Evolutionary conservation across 2,888 invertebrate genomes (phyloP), one percentile per base, ranked within the genome.

Genomic region (Podotricha telesiphe): DNA sequence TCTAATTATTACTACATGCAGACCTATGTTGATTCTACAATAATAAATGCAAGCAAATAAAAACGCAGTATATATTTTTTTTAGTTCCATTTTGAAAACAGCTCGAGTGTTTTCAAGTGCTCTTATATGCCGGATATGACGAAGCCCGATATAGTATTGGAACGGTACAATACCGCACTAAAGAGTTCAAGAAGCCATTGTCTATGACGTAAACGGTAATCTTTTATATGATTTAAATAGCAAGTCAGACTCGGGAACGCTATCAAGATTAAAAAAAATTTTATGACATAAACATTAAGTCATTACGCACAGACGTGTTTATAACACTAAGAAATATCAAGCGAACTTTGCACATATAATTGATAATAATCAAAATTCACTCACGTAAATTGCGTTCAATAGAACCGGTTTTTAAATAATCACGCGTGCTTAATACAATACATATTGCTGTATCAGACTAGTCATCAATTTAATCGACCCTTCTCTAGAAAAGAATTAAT

Each of bases 61-160:
- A 6, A 40, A 19, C 20, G 20, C 40, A 40, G 13, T 58, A 40
- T 6, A 58, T 37, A 37, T 15, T 15, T 15, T 20, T 15, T 42
- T 13, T n/a, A 22, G n/a, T 11, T 6, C 55, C 55, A 34, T 55
- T 34, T 55, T 11, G 17, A 55, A 55, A 53, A n/a, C 28, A n/a
- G 1, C n/a, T 22, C 40, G n/a, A 50, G 34, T 34, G 34, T 56
- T 53, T 80, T 86, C 78, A 83, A 89, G 89, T 77, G 82, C 86
- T 86, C 88, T 88, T 76, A 78, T 82, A 77, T 77, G 79, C 87
- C 89, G 89, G 89, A 91, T 88, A 86, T 89, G 87, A 86, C 86
- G 87, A 87, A 85, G 83, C 86, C 88, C 89, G 90, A 71, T 70
- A 70, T 71, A 67, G 67, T 89, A 88, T 86, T 83, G 79, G 84